phyloP scores from a whole-genome alignment of 1,140 invertebrate species.

The Temnothorax nylanderi region DNA sequence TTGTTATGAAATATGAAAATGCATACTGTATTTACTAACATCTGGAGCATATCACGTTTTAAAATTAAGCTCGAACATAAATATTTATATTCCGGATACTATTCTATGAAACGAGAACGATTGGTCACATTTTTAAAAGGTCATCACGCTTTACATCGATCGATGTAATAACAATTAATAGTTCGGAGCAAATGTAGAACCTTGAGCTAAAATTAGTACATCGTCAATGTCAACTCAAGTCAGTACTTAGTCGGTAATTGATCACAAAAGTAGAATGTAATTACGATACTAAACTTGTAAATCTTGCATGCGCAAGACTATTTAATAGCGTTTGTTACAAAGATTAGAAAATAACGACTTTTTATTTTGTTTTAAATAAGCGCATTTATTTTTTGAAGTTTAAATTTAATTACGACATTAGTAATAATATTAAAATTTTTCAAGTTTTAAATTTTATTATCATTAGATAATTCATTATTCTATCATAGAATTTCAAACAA shows the following conservation, averaged over 20 bases:
- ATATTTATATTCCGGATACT: neutral
- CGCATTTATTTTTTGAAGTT: neutral
- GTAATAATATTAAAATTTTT: neutral
- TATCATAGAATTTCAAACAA: neutral
- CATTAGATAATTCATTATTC: neutral
- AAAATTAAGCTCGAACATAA: neutral
- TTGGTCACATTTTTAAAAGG: neutral
- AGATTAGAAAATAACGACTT: neutral
- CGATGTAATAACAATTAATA: conserved; percentile 32
- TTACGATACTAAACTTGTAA: neutral
- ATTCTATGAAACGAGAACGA: neutral
- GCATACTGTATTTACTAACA: neutral
- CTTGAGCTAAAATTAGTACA: conserved; percentile 17
- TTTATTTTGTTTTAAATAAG: neutral
- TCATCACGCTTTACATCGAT: conserved; percentile 18
- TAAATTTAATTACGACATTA: neutral
- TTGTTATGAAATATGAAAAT: neutral
- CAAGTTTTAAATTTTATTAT: neutral
- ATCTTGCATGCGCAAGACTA: neutral
- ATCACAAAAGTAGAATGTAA: conserved; percentile 13
- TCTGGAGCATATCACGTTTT: neutral
- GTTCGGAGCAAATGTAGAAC: neutral
- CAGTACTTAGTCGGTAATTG: neutral
- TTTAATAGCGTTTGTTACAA: neutral
- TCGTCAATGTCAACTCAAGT: conserved; percentile 14